Evolutionary conservation across 2,888 invertebrate species (phyloP).

Genomic region (Heliconius sara): DNA sequence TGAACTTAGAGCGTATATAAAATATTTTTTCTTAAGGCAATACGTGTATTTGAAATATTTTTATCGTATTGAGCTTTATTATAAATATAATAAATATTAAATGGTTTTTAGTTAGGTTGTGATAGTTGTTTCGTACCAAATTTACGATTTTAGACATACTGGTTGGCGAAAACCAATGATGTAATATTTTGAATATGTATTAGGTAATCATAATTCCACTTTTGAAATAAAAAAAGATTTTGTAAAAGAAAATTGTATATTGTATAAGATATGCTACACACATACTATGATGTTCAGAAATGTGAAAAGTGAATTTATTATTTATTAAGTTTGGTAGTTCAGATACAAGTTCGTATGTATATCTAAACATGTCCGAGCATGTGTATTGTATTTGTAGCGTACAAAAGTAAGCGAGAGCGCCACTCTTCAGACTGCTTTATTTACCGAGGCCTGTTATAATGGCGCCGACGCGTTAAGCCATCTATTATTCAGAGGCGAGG

Average conservation of each 20-base stretch:
- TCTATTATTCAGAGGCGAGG: slow-evolving; percentile 27
- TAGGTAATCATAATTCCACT: background rate
- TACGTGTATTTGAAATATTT: background rate
- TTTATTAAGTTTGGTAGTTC: background rate
- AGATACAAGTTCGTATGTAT: background rate
- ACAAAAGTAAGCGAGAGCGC: slow-evolving; percentile 19
- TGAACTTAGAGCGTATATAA: slow-evolving; percentile 17
- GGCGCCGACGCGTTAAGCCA: slow-evolving; percentile 24
- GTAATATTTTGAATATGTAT: background rate
- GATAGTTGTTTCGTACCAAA: background rate
- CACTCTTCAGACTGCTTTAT: slow-evolving; percentile 28
- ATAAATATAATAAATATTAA: too few relatives aligned
- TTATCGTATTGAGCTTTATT: background rate
- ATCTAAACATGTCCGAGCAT: slow-evolving; percentile 1
- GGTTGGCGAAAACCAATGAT: background rate
- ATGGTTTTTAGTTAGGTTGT: too few relatives aligned
- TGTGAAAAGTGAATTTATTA: background rate
- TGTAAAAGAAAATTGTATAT: background rate
- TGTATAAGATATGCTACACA: background rate
- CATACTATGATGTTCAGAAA: background rate
- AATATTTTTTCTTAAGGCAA: background rate
- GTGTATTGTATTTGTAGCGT: slow-evolving; percentile 15
- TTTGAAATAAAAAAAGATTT: background rate
- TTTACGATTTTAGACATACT: background rate
- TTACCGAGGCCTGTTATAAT: slow-evolving; percentile 29